A percentile compares a stretch with the other conserved stretches of the same genome.
phyloP scores from a whole-genome alignment of 1,140 invertebrate genomes.

The Cotesia chilonis region DNA sequence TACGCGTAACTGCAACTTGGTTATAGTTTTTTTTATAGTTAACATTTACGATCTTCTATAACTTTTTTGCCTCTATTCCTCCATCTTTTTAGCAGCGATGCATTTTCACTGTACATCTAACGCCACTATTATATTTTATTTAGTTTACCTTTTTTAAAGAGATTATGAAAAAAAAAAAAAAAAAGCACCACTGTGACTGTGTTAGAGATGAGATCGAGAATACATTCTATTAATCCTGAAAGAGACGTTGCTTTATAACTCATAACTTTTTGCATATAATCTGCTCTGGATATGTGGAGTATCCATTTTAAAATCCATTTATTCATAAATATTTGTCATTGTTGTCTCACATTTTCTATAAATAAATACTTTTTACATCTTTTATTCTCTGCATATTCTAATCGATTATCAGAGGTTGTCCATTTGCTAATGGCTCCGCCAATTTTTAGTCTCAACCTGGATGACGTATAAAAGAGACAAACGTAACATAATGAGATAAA shows the following conservation, averaged over 20 bases:
- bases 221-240: neutral
- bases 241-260: too few species aligned
- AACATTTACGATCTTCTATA: conserved; percentile 23
- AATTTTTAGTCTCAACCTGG: conserved; percentile 16
- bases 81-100: neutral
- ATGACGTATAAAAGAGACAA: conserved; percentile 12
- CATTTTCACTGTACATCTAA: conserved; percentile 6
- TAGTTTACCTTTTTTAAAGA: conserved; percentile 10
- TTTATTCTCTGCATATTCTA: neutral
- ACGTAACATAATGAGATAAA: neutral
- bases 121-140: conserved; percentile 28
- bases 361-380: neutral
- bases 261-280: too few species aligned
- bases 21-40: conserved; percentile 26
- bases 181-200: neutral
- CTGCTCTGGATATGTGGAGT: too few species aligned
- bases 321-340: too few species aligned
- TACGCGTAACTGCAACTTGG: conserved; percentile 29
- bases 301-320: too few species aligned
- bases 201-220: neutral
- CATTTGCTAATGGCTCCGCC: conserved; percentile 31
- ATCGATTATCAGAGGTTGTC: conserved; percentile 37
- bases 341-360: neutral
- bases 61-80: neutral
- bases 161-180: conserved; percentile 13